Conservation (phyloP, 2,113 vertebrate genomes). For the Microtus ochrogaster region DNA sequence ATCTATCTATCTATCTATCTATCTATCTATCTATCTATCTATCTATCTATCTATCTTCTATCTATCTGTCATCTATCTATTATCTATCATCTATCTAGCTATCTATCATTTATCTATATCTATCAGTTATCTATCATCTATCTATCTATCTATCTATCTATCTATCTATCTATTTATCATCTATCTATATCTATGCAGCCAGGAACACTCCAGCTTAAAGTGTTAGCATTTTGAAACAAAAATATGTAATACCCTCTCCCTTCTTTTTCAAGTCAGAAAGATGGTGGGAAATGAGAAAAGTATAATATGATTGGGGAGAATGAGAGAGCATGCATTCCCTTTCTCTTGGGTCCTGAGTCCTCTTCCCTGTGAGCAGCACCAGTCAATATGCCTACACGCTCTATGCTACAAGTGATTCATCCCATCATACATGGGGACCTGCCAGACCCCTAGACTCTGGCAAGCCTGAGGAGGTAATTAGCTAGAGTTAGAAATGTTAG, state of each 20-base stretch:
- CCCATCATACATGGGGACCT: not conserved
- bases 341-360: not conserved
- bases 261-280: conserved; percentile 53
- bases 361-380: not conserved
- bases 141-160: too few relatives aligned
- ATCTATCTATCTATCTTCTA: not conserved
- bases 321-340: not conserved
- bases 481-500: conserved; percentile 43
- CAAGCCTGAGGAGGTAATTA: not conserved
- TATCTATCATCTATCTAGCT: not conserved
- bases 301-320: not conserved
- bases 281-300: conserved; percentile 44
- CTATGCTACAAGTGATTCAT: conserved; percentile 9
- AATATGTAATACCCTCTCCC: not conserved
- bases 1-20: not conserved
- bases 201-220: conserved; percentile 57
- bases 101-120: not conserved
- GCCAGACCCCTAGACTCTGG: conserved; percentile 33
- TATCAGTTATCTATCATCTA: not conserved
- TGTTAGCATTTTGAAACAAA: conserved; percentile 66
- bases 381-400: conserved; percentile 6
- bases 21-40: not conserved
- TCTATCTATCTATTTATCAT: not conserved
- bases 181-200: not conserved
- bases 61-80: not conserved